Percentiles rank a stretch among this genome's conserved stretches.
These are phyloP conservation scores for Elmis aenea DNA, from an alignment of 2,888 invertebrate genomes.

Conservation along the genomic window DNA sequence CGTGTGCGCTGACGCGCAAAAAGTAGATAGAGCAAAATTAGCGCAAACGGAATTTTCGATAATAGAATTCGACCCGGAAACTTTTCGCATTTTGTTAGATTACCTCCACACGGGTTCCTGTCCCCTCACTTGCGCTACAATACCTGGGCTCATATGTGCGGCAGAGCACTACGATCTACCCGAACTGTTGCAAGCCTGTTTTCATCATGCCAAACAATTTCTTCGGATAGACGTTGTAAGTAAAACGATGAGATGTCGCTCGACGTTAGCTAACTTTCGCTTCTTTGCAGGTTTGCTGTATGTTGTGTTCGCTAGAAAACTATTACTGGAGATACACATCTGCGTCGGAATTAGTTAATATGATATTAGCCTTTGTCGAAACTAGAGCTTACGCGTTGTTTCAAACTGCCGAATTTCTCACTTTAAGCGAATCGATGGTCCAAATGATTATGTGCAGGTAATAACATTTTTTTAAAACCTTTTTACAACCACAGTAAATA, in stretches of 20 bases:
- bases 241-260: conserved; percentile 10
- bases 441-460: conserved; percentile 82
- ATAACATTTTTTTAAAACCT: too few species aligned
- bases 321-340: conserved; percentile 95
- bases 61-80: conserved; percentile 92
- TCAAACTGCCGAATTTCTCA: conserved; percentile 77
- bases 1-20: conserved; percentile 90
- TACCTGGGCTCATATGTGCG: conserved; percentile 88
- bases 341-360: conserved; percentile 88
- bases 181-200: conserved; percentile 87
- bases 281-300: conserved; percentile 69
- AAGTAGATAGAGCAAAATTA: conserved; percentile 85
- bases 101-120: conserved; percentile 92
- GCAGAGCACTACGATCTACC: conserved; percentile 93
- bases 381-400: conserved; percentile 81
- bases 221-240: conserved; percentile 83
- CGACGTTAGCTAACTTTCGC: neutral
- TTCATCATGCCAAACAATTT: conserved; percentile 93
- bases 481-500: too few species aligned
- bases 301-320: conserved; percentile 88
- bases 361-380: conserved; percentile 88
- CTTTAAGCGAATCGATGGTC: conserved; percentile 90
- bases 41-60: conserved; percentile 94
- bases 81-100: conserved; percentile 84
- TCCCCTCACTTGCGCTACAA: conserved; percentile 85